These are phyloP conservation scores for Campylomormyrus tamandua DNA, from an alignment of 2,113 vertebrate genomes.

Conservation along the genomic window DNA sequence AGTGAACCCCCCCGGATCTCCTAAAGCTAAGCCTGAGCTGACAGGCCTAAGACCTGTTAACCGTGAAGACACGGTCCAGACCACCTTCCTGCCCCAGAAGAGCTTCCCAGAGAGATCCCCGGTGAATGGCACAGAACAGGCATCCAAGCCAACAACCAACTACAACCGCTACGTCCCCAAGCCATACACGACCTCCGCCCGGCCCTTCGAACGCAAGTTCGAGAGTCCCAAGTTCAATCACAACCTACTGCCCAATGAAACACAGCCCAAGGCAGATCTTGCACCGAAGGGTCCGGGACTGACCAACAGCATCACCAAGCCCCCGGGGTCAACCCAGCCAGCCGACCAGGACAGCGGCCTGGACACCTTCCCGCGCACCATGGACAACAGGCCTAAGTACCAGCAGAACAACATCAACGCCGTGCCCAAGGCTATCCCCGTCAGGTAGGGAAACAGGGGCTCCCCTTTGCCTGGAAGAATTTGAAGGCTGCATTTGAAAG, in stretches of 20 bases:
- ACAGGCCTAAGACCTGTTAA: slow-evolving; percentile 64
- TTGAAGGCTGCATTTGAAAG: background rate
- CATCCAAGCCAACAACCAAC: slow-evolving; percentile 62
- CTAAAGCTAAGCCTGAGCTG: slow-evolving; percentile 73
- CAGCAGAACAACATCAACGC: slow-evolving; percentile 86
- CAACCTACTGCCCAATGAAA: slow-evolving; percentile 90
- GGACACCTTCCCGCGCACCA: slow-evolving; percentile 79
- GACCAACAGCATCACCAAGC: slow-evolving; percentile 58
- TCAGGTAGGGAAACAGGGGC: slow-evolving; percentile 63
- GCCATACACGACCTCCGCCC: slow-evolving; percentile 72
- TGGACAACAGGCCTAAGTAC: slow-evolving; percentile 83
- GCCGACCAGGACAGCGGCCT: slow-evolving; percentile 79
- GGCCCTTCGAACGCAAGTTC: slow-evolving; percentile 93
- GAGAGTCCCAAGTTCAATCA: slow-evolving; percentile 98
- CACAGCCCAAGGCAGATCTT: slow-evolving; percentile 69
- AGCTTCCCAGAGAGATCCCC: slow-evolving; percentile 64
- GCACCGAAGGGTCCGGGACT: slow-evolving; percentile 51
- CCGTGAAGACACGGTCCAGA: slow-evolving; percentile 74
- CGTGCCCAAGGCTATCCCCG: slow-evolving; percentile 86
- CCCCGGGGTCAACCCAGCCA: slow-evolving; percentile 71
- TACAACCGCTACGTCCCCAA: slow-evolving; percentile 80
- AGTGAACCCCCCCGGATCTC: slow-evolving; percentile 70
- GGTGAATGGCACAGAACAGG: slow-evolving; percentile 67
- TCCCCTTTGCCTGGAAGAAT: background rate
- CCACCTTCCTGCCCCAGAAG: slow-evolving; percentile 69